Percentiles rank a stretch among this genome's conserved stretches.
phyloP scores from a whole-genome alignment of 2,113 vertebrate genomes.

The Nyctibius bracteatus region DNA sequence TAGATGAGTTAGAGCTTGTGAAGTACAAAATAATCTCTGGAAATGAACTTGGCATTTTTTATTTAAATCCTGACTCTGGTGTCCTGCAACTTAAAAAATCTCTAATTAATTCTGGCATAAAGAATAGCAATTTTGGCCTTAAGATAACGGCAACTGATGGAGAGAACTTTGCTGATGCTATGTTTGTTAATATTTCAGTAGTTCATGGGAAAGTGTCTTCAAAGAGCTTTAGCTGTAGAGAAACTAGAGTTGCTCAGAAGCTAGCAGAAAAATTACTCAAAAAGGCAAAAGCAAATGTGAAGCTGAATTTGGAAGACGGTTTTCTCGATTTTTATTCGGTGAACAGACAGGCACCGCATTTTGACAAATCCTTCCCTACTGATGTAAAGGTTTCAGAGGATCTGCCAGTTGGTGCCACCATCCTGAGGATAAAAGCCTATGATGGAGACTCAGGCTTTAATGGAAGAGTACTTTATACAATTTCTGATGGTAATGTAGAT shows the following conservation, averaged over 20 bases:
- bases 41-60: constrained; percentile 90
- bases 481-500: constrained; percentile 90
- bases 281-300: constrained; percentile 89
- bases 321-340: constrained; percentile 94
- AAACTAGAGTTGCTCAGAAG: constrained; percentile 92
- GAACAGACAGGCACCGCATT: constrained; percentile 92
- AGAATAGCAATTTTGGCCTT: constrained; percentile 84
- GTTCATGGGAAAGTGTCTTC: constrained; percentile 84
- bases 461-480: constrained; percentile 88
- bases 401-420: constrained; percentile 80
- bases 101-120: constrained; percentile 79
- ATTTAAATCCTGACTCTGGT: constrained; percentile 93
- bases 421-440: constrained; percentile 87
- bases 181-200: constrained; percentile 94
- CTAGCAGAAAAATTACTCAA: constrained; percentile 94
- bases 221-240: constrained; percentile 88
- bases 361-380: constrained; percentile 90
- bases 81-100: constrained; percentile 86
- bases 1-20: constrained; percentile 92
- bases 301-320: constrained; percentile 86
- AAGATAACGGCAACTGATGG: constrained; percentile 95
- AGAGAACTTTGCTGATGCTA: constrained; percentile 91
- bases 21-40: constrained; percentile 97
- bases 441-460: constrained; percentile 96
- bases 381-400: constrained; percentile 88